phyloP scores from a whole-genome alignment of 2,797 vertebrate genomes.

The Eulemur rubriventer region DNA sequence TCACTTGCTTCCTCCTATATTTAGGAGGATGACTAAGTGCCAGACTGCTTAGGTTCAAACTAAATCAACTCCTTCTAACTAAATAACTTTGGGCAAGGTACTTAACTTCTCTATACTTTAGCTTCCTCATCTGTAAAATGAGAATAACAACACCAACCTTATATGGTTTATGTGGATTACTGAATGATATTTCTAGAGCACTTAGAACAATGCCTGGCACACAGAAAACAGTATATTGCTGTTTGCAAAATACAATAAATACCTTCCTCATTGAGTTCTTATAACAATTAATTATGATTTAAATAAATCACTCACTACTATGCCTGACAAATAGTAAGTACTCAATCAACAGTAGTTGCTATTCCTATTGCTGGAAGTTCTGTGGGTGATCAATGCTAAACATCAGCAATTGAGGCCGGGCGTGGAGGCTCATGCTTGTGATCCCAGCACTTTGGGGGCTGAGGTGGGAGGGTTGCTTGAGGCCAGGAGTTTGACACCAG shows the following conservation, averaged over 20 bases:
- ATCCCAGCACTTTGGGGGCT: too few species aligned
- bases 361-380: background rate
- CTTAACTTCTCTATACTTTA: background rate
- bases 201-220: background rate
- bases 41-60: background rate
- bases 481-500: too few species aligned
- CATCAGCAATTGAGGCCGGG: background rate
- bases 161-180: background rate
- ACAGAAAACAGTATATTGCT: background rate
- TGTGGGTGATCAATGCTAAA: background rate
- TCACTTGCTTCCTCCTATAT: background rate
- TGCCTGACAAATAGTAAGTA: background rate
- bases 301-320: background rate
- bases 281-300: background rate
- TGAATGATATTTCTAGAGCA: background rate
- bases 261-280: background rate
- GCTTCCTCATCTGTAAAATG: background rate
- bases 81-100: background rate
- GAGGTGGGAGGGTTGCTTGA: too few species aligned
- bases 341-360: background rate
- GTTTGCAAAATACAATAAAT: slow-evolving; percentile 14
- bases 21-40: background rate
- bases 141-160: background rate
- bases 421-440: too few species aligned
- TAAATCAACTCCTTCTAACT: background rate